phyloP scores from a whole-genome alignment of 2,888 invertebrate genomes.

The Clitarchus hookeri region DNA sequence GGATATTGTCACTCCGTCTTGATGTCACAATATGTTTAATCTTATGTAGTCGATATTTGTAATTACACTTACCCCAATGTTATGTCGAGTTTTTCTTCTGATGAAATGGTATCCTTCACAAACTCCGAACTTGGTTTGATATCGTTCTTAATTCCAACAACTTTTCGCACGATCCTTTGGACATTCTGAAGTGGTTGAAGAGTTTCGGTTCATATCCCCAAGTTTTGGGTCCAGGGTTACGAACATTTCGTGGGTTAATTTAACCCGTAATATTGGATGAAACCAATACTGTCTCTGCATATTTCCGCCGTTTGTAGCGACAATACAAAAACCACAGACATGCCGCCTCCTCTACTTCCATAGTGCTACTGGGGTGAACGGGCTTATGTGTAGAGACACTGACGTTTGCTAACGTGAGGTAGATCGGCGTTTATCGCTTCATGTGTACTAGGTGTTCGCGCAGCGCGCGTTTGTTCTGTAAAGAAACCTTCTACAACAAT shows the following conservation, averaged over 20 bases:
- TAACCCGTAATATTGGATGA: not conserved
- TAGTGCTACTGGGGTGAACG: not conserved
- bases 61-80: no score
- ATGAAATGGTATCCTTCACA: not conserved
- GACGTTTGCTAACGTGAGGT: no score
- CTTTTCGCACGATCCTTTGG: not conserved
- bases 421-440: no score
- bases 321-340: not conserved
- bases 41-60: no score
- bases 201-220: not conserved
- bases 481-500: no score
- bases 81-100: slow-evolving; percentile 1
- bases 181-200: no score
- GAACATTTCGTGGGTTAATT: not conserved
- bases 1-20: no score
- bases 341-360: not conserved
- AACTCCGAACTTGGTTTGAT: not conserved
- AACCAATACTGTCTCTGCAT: not conserved
- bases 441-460: no score
- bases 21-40: no score
- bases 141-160: slow-evolving; percentile 10
- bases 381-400: not conserved
- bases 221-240: not conserved
- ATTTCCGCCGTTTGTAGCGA: not conserved
- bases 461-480: no score